Conservation (phyloP, 53 echinoderm and acorn worm genomes). For the Astropecten irregularis region DNA sequence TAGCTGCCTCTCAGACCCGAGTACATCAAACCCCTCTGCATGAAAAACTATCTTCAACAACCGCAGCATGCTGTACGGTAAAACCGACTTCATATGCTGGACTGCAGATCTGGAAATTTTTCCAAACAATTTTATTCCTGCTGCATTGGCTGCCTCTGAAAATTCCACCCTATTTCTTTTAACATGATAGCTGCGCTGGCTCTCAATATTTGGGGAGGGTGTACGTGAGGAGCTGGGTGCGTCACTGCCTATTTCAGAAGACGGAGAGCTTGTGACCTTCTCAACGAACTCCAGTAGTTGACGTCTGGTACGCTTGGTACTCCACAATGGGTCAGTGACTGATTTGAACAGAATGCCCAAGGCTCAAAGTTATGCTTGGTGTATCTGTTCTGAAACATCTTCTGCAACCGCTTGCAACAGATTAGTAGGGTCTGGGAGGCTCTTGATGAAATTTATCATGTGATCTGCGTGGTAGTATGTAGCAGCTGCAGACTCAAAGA, state of each 20-base stretch:
- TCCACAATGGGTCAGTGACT: slow-evolving; percentile 44
- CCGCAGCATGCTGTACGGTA: neutral
- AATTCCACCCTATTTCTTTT: neutral
- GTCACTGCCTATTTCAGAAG: neutral
- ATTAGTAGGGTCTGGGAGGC: slow-evolving; percentile 36
- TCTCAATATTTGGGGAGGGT: neutral
- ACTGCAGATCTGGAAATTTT: neutral
- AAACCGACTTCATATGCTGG: neutral
- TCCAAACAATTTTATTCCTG: neutral
- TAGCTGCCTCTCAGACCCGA: neutral
- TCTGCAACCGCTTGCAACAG: slow-evolving; percentile 43
- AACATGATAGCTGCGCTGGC: neutral
- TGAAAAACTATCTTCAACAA: neutral
- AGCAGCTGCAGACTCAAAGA: slow-evolving; percentile 55
- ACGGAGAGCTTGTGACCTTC: no score
- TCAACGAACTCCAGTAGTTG: neutral
- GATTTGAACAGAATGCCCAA: slow-evolving; percentile 32
- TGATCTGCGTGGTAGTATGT: slow-evolving; percentile 45
- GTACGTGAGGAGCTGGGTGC: neutral
- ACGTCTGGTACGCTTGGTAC: neutral
- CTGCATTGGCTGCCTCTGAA: neutral
- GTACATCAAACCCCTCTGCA: slow-evolving; percentile 9
- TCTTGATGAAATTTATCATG: slow-evolving; percentile 18
- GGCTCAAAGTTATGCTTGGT: slow-evolving; percentile 45
- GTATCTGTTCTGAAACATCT: slow-evolving; percentile 45